A percentile compares a stretch with the other conserved stretches of the same genome.
Evolutionary conservation across 2,113 vertebrate genomes (phyloP).

Genomic region (Formicarius rufipectus): DNA sequence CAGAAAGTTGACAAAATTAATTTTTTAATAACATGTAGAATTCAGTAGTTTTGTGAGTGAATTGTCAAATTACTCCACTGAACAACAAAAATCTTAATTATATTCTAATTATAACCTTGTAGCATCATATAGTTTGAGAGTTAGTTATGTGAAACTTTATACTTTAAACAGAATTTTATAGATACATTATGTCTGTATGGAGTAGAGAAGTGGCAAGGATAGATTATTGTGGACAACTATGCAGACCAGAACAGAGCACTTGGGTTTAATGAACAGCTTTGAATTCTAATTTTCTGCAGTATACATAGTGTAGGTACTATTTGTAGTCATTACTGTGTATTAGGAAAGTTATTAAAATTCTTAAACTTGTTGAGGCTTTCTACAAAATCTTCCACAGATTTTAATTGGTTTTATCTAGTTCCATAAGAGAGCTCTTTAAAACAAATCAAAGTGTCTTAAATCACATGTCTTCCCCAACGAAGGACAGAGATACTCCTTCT

Average conservation of each 20-base stretch:
- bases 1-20: not conserved
- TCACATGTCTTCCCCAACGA: not conserved
- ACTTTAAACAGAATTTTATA: not conserved
- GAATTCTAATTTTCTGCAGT: conserved; percentile 75
- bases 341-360: conserved; percentile 81
- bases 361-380: conserved; percentile 76
- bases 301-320: conserved; percentile 72
- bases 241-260: conserved; percentile 50
- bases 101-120: not conserved
- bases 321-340: conserved; percentile 77
- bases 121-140: not conserved
- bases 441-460: conserved; percentile 63
- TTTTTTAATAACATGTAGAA: not conserved
- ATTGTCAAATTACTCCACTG: not conserved
- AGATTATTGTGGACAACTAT: conserved; percentile 69
- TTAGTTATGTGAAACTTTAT: conserved; percentile 8
- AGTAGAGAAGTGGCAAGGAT: conserved; percentile 42
- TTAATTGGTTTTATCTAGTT: conserved; percentile 81
- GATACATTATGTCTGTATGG: not conserved
- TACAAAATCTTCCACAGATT: conserved; percentile 68
- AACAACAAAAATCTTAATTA: not conserved
- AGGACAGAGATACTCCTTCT: not conserved
- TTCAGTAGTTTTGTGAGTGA: not conserved
- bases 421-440: conserved; percentile 70
- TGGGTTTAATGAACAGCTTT: conserved; percentile 75